These are phyloP conservation scores for Zaprionus camerounensis DNA, from an alignment of 1,140 invertebrate species.

Conservation along the genomic window DNA sequence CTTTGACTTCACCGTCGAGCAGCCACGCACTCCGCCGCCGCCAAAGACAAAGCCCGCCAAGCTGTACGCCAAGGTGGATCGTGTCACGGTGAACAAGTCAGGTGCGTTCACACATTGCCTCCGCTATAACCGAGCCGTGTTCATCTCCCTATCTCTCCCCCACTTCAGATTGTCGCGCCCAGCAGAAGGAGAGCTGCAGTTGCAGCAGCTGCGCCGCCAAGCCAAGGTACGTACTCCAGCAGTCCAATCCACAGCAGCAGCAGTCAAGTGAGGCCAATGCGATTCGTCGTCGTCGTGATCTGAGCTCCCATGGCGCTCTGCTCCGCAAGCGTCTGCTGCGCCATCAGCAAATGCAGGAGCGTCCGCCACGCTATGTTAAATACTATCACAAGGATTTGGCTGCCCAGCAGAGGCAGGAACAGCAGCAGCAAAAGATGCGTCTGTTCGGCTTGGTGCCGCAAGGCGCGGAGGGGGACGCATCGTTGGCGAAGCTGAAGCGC, in stretches of 20 bases:
- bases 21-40: constrained; percentile 62
- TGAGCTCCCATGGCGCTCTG: constrained; percentile 44
- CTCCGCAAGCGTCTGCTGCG: constrained; percentile 63
- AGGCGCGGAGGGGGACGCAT: background rate
- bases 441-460: constrained; percentile 44
- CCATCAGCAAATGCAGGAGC: constrained; percentile 68
- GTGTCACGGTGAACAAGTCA: constrained; percentile 62
- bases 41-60: constrained; percentile 56
- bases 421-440: constrained; percentile 48
- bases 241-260: constrained; percentile 7
- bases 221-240: constrained; percentile 69
- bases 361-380: constrained; percentile 66
- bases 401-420: background rate
- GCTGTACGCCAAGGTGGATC: constrained; percentile 73
- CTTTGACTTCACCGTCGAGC: constrained; percentile 76
- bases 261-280: constrained; percentile 46
- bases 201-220: constrained; percentile 66
- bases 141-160: background rate
- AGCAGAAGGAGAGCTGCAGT: constrained; percentile 49
- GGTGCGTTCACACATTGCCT: constrained; percentile 43
- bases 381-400: constrained; percentile 70
- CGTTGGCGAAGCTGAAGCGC: constrained; percentile 42
- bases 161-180: constrained; percentile 60
- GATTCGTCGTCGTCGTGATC: constrained; percentile 68
- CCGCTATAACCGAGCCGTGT: background rate